Base-by-base conservation (phyloP, 2,113 vertebrate genomes). In the Pseudorhombus dupliciocellatus region DNA sequence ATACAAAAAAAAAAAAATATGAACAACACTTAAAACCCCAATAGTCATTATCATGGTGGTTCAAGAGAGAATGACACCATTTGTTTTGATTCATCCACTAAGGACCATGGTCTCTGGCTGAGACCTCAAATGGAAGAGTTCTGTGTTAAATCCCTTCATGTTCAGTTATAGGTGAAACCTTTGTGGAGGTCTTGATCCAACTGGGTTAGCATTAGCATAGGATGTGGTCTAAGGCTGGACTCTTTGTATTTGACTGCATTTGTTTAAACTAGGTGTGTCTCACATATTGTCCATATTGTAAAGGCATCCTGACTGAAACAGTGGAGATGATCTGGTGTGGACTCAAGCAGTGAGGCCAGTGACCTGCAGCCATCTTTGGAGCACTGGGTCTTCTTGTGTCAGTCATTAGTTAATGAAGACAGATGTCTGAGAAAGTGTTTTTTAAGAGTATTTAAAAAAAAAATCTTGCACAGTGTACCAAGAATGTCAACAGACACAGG, bases 401-500 rank as follows among this genome's bases (percentile, higher is more conserved):
- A 30, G 55, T 68, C 48, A 64, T 71, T 62, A 12, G 61, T 62
- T 10, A 31, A 11, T 16, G 1, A 25, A 25, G 4, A 50, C 22
- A 20, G 18, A 26, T 0, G 58, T 24, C 53, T 58, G 20, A 44
- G 16, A 69, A 57, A 15, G 5, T 57, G 51, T 82, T 77, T 56
- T 65, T 65, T 7, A 31, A 55, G 14, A 52, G 40, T 34, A 26
- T 59, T 37, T 68, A 10, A 6, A 20, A 18, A 37, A 37, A 68
- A n/a, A 51, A 58, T 65, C 37, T 63, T 31, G 21, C 16, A 4
- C 16, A 44, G 37, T 59, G 22, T 8, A 69, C 16, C 7, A 26
- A 60, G 26, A 59, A 61, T 53, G 54, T 66, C 54, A 68, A 56
- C 66, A 68, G 42, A 56, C 28, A 48, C 11, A 5, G 16, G 52